Base-by-base conservation (phyloP, 2,797 vertebrate genomes). In the Paedocypris micromegethes region DNA sequence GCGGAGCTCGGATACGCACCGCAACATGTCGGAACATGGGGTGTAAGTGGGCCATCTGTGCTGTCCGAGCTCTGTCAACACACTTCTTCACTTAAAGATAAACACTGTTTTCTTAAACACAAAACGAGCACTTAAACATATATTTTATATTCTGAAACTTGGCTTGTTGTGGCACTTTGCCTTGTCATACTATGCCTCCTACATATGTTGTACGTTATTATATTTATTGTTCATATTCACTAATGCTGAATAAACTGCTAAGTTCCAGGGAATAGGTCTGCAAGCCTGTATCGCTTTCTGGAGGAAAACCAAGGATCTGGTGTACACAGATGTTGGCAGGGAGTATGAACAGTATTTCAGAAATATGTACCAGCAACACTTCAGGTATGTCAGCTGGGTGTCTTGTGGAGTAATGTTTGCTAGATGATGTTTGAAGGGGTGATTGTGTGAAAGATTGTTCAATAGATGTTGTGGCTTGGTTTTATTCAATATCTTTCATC, bases 11-110 rank as follows among this genome's bases (percentile, higher is more conserved):
- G 46, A 74, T 54, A 66, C 62, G 54, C 50, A 23, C 66, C 48
- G 64, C 60, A 70, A 72, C 57, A 74, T 78, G 79, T 69, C 74
- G 79, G 74, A 77, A 72, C 54, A 44, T 38, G 44, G 9, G 56
- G 39, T 75, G 65, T 71, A 64, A 58, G 52, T 64, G 7, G 42
- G 49, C 63, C 72, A 72, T 78, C 61, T 75, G 70, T 72, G 66
- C 78, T 72, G 68, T 68, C 49, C 58, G 3, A 5, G 9, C 39
- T 58, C 47, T 70, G 60, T 51, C 47, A 58, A 64, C 37, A 70
- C 53, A 3, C 39, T 40, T 2, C 43, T 53, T 68, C 41, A 61
- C 51, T 9, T 61, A 53, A 6, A 37, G 44, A 52, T 39, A 54
- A 59, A 59, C 9, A 9, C 2, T 49, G 48, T 1, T 61, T 55